Evolutionary conservation across 2,888 invertebrate genomes (phyloP).

Genomic region (Caenorhabditis sulstoni): DNA sequence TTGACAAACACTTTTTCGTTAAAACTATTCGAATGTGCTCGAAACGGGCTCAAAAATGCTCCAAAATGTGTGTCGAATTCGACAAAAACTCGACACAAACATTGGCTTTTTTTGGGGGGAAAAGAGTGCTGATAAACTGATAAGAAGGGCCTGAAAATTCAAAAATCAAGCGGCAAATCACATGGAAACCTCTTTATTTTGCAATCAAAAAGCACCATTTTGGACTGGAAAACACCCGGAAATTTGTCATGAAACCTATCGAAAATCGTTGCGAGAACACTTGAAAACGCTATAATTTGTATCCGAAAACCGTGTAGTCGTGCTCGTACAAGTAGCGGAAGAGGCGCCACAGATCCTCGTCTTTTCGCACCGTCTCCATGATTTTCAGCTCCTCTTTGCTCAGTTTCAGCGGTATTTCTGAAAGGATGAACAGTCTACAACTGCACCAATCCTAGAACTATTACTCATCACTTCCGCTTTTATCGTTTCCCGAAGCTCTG

Average conservation of each 20-base stretch:
- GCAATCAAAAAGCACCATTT: neutral
- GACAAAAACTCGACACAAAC: no score
- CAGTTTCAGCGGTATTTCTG: constrained; percentile 40
- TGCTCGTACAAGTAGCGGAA: constrained; percentile 55
- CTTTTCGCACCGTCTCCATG: constrained; percentile 22
- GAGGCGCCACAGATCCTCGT: constrained; percentile 37
- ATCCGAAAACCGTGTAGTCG: constrained; percentile 49
- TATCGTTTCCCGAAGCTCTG: constrained; percentile 14
- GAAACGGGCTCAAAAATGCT: no score
- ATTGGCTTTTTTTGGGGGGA: no score
- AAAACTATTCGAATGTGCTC: no score
- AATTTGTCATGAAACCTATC: constrained; percentile 23
- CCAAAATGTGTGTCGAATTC: no score
- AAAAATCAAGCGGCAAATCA: neutral
- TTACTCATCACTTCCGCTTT: constrained; percentile 46
- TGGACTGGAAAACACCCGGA: constrained; percentile 23
- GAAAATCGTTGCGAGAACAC: constrained; percentile 5
- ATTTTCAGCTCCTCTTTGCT: constrained; percentile 17
- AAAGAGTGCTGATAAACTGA: no score
- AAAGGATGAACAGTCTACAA: neutral
- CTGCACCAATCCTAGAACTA: neutral
- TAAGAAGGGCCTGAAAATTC: no score
- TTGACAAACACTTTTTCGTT: neutral
- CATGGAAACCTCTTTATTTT: no score
- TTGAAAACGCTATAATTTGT: constrained; percentile 9